Evolutionary conservation across 2,888 invertebrate genomes (phyloP), one percentile per base, ranked within the genome.

Genomic region (Automeris io): DNA sequence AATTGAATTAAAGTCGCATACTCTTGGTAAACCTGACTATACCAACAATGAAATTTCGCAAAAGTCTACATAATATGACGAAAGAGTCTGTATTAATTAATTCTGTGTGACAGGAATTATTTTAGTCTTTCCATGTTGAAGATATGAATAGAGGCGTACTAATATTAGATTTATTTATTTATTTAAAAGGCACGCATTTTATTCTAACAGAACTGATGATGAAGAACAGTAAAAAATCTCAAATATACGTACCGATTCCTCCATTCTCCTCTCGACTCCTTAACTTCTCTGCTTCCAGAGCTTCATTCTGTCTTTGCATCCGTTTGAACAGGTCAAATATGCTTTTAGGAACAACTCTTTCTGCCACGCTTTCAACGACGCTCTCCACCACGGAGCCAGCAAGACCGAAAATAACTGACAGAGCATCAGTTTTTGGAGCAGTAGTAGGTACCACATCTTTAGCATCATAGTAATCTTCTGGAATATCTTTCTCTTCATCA

Each of bases 191-290:
- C 3, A 6, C 6, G 19, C 3, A 5, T 25, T 4, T 25, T 4
- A 25, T 4, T n/a, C 4, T 25, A 6, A 4, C 5, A 4, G 4
- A 4, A 6, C 3, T 9, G 11, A 4, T 29, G 11, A 2, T 5
- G 11, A 19, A 2, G 4, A 11, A 6, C 8, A 11, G 11, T 5
- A 33, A 12, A n/a, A n/a, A 18, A 4, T 16, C 9, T 9, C 7
- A 11, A 13, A 5, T 5, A 39, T 21, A 57, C 69, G 52, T 55
- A 87, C 87, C 87, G 24, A 87, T 51, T 7, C 87, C 87, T 0
- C 87, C 87, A 55, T 87, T 87, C 45, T 87, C 87, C 48, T 87
- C 87, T 12, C 77, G 67, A 47, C 87, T 87, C 42, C 87, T 70
- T 26, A 87, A 50, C 22, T 70, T 73, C 47, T 87, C 81, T 0